These are phyloP conservation scores for Thymelicus lineola DNA, from an alignment of 2,888 invertebrate species.

Conservation along the genomic window DNA sequence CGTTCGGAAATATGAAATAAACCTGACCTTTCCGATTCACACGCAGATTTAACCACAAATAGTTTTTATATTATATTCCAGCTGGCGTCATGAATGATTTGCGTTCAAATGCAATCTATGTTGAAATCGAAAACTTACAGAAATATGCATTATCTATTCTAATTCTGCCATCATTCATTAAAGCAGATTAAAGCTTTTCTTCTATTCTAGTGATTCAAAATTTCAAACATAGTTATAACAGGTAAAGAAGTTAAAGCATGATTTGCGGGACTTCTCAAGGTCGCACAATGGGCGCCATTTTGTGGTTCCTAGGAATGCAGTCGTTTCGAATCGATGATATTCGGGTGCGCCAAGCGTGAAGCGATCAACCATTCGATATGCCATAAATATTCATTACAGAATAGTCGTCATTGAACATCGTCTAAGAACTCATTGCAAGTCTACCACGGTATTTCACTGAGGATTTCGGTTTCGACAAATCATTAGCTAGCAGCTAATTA, in stretches of 20 bases:
- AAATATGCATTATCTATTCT: no score
- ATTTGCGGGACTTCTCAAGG: constrained; percentile 58
- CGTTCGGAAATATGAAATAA: constrained; percentile 51
- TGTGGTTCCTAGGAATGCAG: constrained; percentile 55
- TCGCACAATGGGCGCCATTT: constrained; percentile 53
- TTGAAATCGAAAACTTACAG: constrained; percentile 59
- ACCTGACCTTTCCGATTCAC: constrained; percentile 52
- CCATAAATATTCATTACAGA: constrained; percentile 54
- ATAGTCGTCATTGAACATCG: constrained; percentile 40
- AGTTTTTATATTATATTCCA: constrained; percentile 46
- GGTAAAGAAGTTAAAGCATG: no score
- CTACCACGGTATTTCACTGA: constrained; percentile 14
- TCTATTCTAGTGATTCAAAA: constrained; percentile 31
- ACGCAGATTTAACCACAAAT: not conserved
- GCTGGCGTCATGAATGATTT: constrained; percentile 48
- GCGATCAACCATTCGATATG: constrained; percentile 52
- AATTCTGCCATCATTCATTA: no score
- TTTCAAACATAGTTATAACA: constrained; percentile 48
- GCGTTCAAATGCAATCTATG: constrained; percentile 50
- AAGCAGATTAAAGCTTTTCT: no score
- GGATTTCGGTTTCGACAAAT: constrained; percentile 39
- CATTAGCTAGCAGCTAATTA: constrained; percentile 22
- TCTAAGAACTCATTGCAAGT: constrained; percentile 44
- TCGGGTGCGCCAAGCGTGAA: constrained; percentile 54
- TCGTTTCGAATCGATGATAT: constrained; percentile 52